Evolutionary conservation across 1,140 invertebrate genomes (phyloP).

Genomic region (Drosophila nigrodunni): DNA sequence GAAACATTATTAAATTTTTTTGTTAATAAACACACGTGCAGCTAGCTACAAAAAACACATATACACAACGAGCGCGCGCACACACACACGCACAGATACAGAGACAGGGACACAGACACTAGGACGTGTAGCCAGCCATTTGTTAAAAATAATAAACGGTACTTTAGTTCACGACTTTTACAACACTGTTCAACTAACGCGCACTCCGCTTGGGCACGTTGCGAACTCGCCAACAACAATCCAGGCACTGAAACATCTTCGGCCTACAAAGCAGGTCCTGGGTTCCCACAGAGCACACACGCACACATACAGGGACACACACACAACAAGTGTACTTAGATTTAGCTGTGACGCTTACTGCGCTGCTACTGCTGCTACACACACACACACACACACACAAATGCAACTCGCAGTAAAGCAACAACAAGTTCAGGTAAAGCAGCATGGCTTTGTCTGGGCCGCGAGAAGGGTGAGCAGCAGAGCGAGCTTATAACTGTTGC

Average conservation of each 20-base stretch:
- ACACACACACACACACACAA: background rate
- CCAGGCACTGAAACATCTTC: constrained; percentile 75
- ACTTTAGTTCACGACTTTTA: constrained; percentile 34
- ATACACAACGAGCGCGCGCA: constrained; percentile 28
- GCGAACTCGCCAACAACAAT: constrained; percentile 80
- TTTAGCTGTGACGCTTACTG: constrained; percentile 16
- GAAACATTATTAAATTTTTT: constrained; percentile 35
- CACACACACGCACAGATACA: constrained; percentile 15
- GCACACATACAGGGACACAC: constrained; percentile 38
- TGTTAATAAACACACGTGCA: constrained; percentile 64
- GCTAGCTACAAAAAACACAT: constrained; percentile 27
- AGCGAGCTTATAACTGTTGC: constrained; percentile 70
- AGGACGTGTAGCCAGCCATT: constrained; percentile 26
- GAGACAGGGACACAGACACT: constrained; percentile 11
- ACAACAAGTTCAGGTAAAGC: constrained; percentile 64
- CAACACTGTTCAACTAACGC: constrained; percentile 40
- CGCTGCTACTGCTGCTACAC: constrained; percentile 27
- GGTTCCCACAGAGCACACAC: constrained; percentile 38
- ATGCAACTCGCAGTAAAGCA: constrained; percentile 26
- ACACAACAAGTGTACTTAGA: background rate
- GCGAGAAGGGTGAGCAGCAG: constrained; percentile 53
- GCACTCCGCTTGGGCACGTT: constrained; percentile 61
- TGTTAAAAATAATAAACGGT: constrained; percentile 41
- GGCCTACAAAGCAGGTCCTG: constrained; percentile 52
- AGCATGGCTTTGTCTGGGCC: constrained; percentile 67